Conservation (phyloP, 2,888 invertebrate genomes). For the Cheilosia impressa region DNA sequence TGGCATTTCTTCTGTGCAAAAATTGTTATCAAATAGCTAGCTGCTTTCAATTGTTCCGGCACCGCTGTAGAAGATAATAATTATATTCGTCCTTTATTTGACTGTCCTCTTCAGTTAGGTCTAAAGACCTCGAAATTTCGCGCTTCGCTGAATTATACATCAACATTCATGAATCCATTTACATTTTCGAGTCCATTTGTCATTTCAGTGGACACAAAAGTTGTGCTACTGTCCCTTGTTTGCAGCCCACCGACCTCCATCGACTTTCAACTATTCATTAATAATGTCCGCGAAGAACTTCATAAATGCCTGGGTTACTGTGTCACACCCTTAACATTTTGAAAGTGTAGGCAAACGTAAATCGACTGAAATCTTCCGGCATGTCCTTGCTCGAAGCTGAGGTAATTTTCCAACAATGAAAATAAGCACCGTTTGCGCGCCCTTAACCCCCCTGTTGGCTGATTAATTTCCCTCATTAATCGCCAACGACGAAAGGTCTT, state of each 20-base stretch:
- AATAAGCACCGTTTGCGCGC: constrained; percentile 12
- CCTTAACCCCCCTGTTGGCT: constrained; percentile 1
- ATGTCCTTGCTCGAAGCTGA: constrained; percentile 13
- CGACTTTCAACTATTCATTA: constrained; percentile 8
- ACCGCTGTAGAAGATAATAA: neutral
- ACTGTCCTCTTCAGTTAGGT: neutral
- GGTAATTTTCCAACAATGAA: constrained; percentile 40
- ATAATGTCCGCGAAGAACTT: constrained; percentile 23
- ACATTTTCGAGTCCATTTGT: constrained; percentile 35
- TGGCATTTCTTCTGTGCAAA: no score
- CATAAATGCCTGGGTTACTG: constrained; percentile 3
- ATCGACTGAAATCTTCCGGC: constrained; percentile 20
- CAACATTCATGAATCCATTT: constrained; percentile 3
- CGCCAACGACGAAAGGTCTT: constrained; percentile 6
- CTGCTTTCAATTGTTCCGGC: no score
- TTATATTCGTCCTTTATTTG: neutral
- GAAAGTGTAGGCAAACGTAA: neutral
- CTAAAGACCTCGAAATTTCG: constrained; percentile 10
- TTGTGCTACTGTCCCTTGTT: neutral
- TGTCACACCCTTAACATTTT: constrained; percentile 32
- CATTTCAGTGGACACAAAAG: constrained; percentile 15
- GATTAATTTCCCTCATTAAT: constrained; percentile 59
- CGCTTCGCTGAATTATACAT: neutral
- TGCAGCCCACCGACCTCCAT: neutral
- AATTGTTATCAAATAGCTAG: no score